Evolutionary conservation across 2,797 vertebrate species (phyloP), one percentile per base, ranked within the genome.

Genomic region (Anomalospiza imberbis): DNA sequence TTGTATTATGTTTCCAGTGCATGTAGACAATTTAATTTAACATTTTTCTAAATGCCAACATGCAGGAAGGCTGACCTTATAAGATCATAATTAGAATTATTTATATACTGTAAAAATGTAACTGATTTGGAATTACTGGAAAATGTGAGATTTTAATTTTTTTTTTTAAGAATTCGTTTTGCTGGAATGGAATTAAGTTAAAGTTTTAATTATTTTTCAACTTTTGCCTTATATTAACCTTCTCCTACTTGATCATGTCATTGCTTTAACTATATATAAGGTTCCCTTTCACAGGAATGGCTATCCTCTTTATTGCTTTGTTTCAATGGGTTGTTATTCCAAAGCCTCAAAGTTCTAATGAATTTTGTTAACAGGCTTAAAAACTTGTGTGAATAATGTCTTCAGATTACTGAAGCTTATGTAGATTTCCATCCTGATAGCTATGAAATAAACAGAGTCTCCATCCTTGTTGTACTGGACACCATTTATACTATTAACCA

Each of bases 11-110:
- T 96, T 98, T 97, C 95, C 75, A 94, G 95, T 94, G 73, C 97
- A 97, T 97, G 96, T 77, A 97, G 96, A 97, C 98, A 97, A 97
- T 97, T 97, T 96, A 96, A 97, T 97, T 97, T 96, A 95, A 97
- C 94, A 62, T 96, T 97, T 97, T 96, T 97, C 96, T 96, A 80
- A 97, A 98, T 97, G 96, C 93, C 92, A 97, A 93, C 92, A 92
- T 72, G 88, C 97, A 97, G 92, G 88, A 96, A 97, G 96, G 87
- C 95, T 97, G 98, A 96, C 92, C 86, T 96, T 97, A 95, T 92
- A 95, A 95, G 93, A 96, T 77, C 70, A 62, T 96, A 96, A 97
- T 98, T 98, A 97, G 86, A 96, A 98, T 98, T 97, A 98, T 97
- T 97, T 97, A 98, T 97, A 94, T 96, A 95, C 95, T 95, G 86